Evolutionary conservation across 1,140 invertebrate genomes (phyloP), one percentile per base, ranked within the genome.

Genomic region (Temnothorax nylanderi): DNA sequence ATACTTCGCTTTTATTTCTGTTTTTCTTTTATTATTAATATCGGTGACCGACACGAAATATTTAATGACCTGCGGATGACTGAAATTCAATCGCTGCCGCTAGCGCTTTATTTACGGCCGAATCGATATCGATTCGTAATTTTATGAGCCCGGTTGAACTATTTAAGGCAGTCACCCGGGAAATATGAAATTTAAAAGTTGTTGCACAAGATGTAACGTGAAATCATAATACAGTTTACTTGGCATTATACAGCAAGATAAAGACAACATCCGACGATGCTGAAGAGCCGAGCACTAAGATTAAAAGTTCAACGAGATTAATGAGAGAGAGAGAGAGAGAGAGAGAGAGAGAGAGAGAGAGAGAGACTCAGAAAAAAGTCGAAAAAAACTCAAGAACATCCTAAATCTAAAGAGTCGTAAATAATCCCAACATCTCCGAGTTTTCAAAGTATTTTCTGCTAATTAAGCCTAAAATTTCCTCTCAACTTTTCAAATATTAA

Each of bases 11-110:
- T 34, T 74, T 84, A 37, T 60, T 58, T 75, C 44, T 62, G 16
- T 13, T 16, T 26, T 74, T 75, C 41, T 60, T 75, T 84, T 32
- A 74, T 49, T 84, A 84, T 84, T 84, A 84, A 84, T 75, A 47
- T 1, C 16, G 32, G 7, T 21, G 69, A 44, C 41, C 44, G 37
- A 49, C 3, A n/a, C 41, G 69, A 74, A 84, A 84, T 84, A 84
- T 84, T 84, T 84, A 75, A 84, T 84, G 80, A 84, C 8, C 21
- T 44, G 67, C 26, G 26, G 32, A 84, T 69, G 37, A 60, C 51
- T 82, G 41, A 84, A 84, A 84, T 84, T 84, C 80, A 75, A 84
- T 84, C 80, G 26, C 41, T 62, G n/a, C 32, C 69, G 67, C 60
- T 54, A 41, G n/a, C 34, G 77, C 11, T 84, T 84, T 84, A 84